Evolutionary conservation across 2,113 vertebrate genomes (phyloP).

Genomic region (Tragelaphus scriptus): DNA sequence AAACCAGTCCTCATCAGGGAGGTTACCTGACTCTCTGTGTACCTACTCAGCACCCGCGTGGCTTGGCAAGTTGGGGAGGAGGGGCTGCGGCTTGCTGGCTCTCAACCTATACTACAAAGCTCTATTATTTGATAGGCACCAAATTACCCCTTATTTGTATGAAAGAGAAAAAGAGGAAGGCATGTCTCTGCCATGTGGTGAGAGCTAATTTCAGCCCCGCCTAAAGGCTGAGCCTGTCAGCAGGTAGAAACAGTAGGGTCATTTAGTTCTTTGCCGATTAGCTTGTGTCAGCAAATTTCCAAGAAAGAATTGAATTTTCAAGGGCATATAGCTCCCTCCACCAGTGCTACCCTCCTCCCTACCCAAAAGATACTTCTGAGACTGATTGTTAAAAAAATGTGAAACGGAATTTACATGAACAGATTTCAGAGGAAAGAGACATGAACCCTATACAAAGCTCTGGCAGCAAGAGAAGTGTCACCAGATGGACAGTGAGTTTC

Average conservation of each 20-base stretch:
- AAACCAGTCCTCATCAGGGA: neutral
- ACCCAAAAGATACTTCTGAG: constrained; percentile 28
- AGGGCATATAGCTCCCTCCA: constrained; percentile 15
- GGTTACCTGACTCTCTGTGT: neutral
- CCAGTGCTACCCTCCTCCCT: neutral
- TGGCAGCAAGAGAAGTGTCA: neutral
- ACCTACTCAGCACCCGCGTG: neutral
- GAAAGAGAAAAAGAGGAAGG: neutral
- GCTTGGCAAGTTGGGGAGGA: neutral
- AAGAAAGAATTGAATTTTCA: constrained; percentile 50
- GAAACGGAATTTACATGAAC: neutral
- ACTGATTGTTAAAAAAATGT: neutral
- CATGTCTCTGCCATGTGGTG: neutral
- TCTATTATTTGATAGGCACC: neutral
- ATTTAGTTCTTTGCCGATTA: constrained; percentile 33
- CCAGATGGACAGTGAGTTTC: neutral
- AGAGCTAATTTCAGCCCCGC: constrained; percentile 33
- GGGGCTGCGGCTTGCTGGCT: neutral
- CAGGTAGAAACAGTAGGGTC: constrained; percentile 18
- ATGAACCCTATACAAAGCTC: neutral
- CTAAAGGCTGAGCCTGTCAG: constrained; percentile 25
- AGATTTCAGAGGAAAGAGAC: constrained; percentile 21
- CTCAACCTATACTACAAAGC: neutral
- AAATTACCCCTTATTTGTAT: neutral
- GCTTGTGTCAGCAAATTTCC: constrained; percentile 44